phyloP scores from a whole-genome alignment of 2,888 invertebrate species.

The Platycheirus rosarum region DNA sequence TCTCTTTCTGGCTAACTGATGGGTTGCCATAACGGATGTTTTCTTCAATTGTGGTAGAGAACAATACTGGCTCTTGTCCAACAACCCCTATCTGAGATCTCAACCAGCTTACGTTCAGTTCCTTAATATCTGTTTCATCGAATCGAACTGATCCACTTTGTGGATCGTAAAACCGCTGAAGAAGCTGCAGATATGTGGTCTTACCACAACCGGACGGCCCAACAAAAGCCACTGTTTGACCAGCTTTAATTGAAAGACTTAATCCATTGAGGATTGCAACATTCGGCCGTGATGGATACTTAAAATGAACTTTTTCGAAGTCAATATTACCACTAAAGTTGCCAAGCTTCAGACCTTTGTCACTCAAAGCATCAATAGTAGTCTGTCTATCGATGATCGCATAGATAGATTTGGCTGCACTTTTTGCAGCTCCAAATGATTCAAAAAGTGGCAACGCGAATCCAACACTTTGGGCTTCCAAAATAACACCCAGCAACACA shows the following conservation, averaged over 20 bases:
- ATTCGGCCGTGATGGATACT: slow-evolving; percentile 90
- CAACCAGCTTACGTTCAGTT: slow-evolving; percentile 89
- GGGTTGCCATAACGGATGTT: slow-evolving; percentile 89
- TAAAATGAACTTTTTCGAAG: slow-evolving; percentile 87
- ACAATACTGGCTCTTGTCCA: slow-evolving; percentile 93
- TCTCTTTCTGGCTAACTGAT: slow-evolving; percentile 86
- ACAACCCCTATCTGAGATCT: slow-evolving; percentile 92
- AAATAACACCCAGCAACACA: slow-evolving; percentile 90
- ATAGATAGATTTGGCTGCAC: slow-evolving; percentile 89
- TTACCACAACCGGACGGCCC: slow-evolving; percentile 92
- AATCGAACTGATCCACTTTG: slow-evolving; percentile 84
- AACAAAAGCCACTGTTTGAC: slow-evolving; percentile 89
- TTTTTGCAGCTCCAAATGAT: slow-evolving; percentile 87
- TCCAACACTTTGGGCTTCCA: slow-evolving; percentile 91
- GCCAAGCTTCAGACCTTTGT: slow-evolving; percentile 85
- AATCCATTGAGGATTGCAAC: slow-evolving; percentile 88
- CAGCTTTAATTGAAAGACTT: slow-evolving; percentile 85
- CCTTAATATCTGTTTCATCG: slow-evolving; percentile 86
- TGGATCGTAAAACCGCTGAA: slow-evolving; percentile 90
- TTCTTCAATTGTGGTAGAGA: slow-evolving; percentile 89
- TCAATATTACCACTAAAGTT: slow-evolving; percentile 86
- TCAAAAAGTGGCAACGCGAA: slow-evolving; percentile 90
- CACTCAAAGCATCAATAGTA: slow-evolving; percentile 87
- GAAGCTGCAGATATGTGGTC: slow-evolving; percentile 90
- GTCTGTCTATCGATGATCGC: slow-evolving; percentile 89